A percentile compares a stretch with the other conserved stretches of the same genome.
Conservation (phyloP, 2,888 invertebrate species). For the Oxytorus armatus region DNA sequence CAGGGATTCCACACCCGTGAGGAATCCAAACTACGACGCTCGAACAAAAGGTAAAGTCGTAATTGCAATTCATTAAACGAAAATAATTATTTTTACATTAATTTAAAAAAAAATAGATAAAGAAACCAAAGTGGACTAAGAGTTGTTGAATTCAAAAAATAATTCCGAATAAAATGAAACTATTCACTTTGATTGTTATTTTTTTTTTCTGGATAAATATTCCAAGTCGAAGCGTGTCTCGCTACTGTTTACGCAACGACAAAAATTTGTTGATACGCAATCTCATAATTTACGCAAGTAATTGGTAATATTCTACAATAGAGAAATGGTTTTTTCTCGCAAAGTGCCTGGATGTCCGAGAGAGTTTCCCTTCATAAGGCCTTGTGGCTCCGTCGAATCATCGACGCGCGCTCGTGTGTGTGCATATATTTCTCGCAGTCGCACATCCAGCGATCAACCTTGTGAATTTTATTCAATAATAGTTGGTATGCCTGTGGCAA, state of each 20-base stretch:
- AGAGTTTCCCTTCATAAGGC: constrained; percentile 16
- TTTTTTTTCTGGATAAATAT: no score
- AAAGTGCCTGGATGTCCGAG: not conserved
- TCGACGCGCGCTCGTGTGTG: constrained; percentile 1
- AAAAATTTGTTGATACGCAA: no score
- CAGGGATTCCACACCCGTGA: constrained; percentile 87
- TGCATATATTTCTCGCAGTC: constrained; percentile 25
- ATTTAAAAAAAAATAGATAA: not conserved
- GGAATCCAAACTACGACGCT: constrained; percentile 78
- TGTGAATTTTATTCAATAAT: constrained; percentile 39
- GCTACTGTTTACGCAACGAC: no score
- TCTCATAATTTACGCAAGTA: no score
- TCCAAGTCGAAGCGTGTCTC: no score
- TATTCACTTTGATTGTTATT: no score
- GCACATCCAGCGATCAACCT: constrained; percentile 25
- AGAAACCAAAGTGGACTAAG: not conserved
- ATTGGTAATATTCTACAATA: no score
- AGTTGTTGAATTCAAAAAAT: no score
- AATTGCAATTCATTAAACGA: no score
- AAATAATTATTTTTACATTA: not conserved
- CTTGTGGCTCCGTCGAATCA: constrained; percentile 39
- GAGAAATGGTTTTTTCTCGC: not conserved
- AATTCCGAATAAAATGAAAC: no score
- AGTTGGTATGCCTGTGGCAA: constrained; percentile 4
- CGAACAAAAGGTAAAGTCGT: constrained; percentile 79